A percentile compares a stretch with the other conserved stretches of the same genome.
phyloP scores from a whole-genome alignment of 2,113 vertebrate species.

The Notarius quadriscutis region DNA sequence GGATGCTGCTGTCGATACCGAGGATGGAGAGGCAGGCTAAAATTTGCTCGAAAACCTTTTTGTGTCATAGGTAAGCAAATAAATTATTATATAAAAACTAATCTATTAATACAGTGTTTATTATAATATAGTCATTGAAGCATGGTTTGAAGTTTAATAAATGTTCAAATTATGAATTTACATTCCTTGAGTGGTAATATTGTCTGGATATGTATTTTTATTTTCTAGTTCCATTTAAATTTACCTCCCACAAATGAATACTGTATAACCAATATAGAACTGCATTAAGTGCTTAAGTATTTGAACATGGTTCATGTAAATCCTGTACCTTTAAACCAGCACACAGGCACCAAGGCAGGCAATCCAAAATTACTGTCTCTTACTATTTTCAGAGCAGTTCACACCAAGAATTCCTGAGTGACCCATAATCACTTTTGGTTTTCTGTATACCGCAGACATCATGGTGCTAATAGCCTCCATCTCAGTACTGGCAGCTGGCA shows the following conservation, averaged over 20 bases:
- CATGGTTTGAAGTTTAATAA: neutral
- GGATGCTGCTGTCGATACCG: conserved; percentile 96
- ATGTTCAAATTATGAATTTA: neutral
- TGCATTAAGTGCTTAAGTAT: neutral
- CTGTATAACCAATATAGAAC: neutral
- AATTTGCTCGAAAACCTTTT: conserved; percentile 94
- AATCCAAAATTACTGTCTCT: neutral
- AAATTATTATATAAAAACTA: neutral
- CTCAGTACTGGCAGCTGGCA: conserved; percentile 90
- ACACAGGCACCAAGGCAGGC: neutral
- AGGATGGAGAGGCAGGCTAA: conserved; percentile 92
- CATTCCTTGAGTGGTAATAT: neutral
- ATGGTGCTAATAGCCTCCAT: conserved; percentile 97
- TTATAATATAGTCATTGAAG: neutral
- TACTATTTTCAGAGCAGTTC: conserved; percentile 25
- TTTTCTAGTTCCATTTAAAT: neutral
- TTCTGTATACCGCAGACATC: conserved; percentile 73
- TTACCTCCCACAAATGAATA: neutral
- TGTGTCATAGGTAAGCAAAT: conserved; percentile 89
- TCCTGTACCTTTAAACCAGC: neutral
- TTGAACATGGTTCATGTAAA: neutral
- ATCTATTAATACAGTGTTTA: neutral
- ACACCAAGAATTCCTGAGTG: conserved; percentile 4
- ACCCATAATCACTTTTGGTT: conserved; percentile 29
- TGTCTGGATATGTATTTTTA: neutral